Conservation (phyloP, 2,113 vertebrate genomes). For the Sciurus niger region DNA sequence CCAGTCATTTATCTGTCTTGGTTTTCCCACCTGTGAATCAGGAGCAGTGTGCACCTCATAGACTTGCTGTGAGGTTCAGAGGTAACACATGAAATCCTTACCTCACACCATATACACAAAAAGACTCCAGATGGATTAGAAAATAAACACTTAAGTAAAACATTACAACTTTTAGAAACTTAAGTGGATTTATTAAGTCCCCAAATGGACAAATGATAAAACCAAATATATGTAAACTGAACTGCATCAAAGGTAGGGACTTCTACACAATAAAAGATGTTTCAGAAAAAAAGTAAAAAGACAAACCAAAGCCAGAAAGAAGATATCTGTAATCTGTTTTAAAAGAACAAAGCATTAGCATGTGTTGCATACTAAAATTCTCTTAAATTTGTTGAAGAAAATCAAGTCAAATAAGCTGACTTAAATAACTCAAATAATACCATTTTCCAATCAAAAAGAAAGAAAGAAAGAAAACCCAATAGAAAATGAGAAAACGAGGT, state of each 20-base stretch:
- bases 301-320: background rate
- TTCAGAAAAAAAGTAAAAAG: conserved; percentile 13
- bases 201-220: conserved; percentile 23
- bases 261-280: background rate
- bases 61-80: background rate
- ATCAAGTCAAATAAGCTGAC: too few species aligned
- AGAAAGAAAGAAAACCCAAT: background rate
- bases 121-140: background rate
- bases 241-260: background rate
- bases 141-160: background rate
- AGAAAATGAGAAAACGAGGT: background rate
- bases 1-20: background rate
- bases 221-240: background rate
- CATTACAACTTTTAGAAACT: background rate
- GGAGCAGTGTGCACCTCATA: background rate
- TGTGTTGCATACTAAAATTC: background rate
- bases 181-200: conserved; percentile 4
- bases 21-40: background rate
- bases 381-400: background rate
- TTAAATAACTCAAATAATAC: too few species aligned
- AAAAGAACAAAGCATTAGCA: background rate
- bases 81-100: background rate
- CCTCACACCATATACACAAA: background rate
- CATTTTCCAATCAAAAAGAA: too few species aligned
- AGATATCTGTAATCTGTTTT: background rate